Evolutionary conservation across 2,888 invertebrate species (phyloP).

Genomic region (Phytoseiulus persimilis): DNA sequence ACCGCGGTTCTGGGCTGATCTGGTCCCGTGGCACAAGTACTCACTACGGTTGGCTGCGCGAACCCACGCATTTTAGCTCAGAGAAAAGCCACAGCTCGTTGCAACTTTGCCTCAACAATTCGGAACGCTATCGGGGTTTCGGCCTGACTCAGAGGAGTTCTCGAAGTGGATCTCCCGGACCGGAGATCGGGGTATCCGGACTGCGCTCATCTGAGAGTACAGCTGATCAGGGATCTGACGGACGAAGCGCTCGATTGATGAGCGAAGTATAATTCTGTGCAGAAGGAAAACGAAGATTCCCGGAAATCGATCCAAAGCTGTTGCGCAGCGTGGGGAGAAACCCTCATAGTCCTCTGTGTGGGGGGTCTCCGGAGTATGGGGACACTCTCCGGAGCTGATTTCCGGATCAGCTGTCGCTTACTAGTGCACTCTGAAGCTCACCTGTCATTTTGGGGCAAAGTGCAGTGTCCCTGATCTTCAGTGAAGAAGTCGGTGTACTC

Average conservation of each 20-base stretch:
- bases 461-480: slow-evolving; percentile 30
- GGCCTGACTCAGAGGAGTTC: background rate
- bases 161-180: background rate
- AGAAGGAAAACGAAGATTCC: background rate
- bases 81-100: background rate
- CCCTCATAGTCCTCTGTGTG: background rate
- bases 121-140: background rate
- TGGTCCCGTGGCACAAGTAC: background rate
- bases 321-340: background rate
- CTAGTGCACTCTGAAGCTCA: background rate
- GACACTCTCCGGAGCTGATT: background rate
- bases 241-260: background rate
- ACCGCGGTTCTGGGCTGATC: background rate
- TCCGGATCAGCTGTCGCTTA: background rate
- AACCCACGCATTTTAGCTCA: background rate
- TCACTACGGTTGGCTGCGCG: background rate
- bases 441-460: slow-evolving; percentile 37
- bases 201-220: background rate
- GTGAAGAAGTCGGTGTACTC: background rate
- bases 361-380: background rate
- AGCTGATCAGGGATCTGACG: background rate
- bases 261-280: background rate
- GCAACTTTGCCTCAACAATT: background rate
- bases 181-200: background rate
- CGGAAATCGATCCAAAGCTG: background rate